These are phyloP conservation scores for Chitala chitala DNA, from an alignment of 2,113 vertebrate genomes.

Conservation along the genomic window DNA sequence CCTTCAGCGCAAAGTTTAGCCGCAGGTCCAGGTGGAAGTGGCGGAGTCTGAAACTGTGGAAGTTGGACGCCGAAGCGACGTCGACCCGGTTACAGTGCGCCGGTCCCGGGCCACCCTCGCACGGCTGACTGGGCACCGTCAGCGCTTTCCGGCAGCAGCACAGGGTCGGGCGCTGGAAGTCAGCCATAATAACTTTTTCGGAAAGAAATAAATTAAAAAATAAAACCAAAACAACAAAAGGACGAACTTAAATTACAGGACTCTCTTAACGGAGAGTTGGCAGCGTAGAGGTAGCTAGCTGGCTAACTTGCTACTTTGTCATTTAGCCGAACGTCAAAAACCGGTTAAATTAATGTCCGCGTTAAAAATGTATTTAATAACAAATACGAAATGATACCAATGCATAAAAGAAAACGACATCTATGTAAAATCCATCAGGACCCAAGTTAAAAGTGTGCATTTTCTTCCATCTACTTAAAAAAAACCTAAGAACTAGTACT, in stretches of 20 bases:
- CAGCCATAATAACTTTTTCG: constrained; percentile 38
- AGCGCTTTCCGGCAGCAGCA: constrained; percentile 80
- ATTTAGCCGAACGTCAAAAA: constrained; percentile 16
- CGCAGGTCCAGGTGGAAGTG: constrained; percentile 83
- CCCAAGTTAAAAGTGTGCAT: constrained; percentile 22
- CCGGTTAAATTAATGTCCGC: constrained; percentile 1
- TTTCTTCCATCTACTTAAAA: background rate
- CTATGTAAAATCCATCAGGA: constrained; percentile 76
- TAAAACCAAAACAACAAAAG: background rate
- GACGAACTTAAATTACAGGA: too few relatives aligned
- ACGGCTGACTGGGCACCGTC: constrained; percentile 45
- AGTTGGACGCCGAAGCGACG: constrained; percentile 81
- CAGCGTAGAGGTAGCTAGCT: constrained; percentile 12
- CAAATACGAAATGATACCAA: background rate
- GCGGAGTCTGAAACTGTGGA: constrained; percentile 70
- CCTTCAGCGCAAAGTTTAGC: constrained; percentile 75
- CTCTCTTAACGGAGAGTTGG: too few relatives aligned
- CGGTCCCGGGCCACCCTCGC: constrained; percentile 47
- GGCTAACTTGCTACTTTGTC: constrained; percentile 14
- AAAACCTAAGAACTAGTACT: too few relatives aligned
- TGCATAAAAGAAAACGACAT: constrained; percentile 5
- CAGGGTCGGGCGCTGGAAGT: constrained; percentile 56
- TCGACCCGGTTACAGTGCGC: constrained; percentile 61
- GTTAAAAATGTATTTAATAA: background rate
- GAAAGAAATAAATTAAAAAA: constrained; percentile 14